Base-by-base conservation (phyloP, 1,140 invertebrate genomes). In the Harlomillsia oculata region DNA sequence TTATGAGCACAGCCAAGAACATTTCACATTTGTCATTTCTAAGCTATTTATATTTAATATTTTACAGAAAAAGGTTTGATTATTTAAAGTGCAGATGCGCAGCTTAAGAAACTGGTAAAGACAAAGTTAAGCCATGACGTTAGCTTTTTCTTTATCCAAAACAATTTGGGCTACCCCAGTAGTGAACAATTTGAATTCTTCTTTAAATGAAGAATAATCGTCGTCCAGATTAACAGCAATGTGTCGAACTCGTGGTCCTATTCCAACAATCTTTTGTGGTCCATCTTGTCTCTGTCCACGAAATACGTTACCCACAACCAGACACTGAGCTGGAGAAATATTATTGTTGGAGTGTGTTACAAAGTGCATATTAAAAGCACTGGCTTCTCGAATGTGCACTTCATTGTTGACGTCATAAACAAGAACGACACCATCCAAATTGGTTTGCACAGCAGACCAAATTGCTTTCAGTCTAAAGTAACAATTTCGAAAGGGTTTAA, bases 161-260 rank as follows among this genome's bases (percentile, higher is more conserved):
- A 61, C 48, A 26, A 57, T 43, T 54, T 65, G 59, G 26, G 63
- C 59, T 4, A 62, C 50, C 9, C 45, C 37, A 20, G 41, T 59
- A 16, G 59, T 26, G 41, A 56, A 65, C 30, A 53, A 34, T 16
- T 32, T 51, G 48, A 65, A 62, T 45, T 65, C 63, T 26, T 62
- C 59, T 37, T 53, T 13, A 5, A 65, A 28, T 5, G 52, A 55
- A 41, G 45, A 59, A 4, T 49, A 28, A 36, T 65, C 63, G 32
- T 65, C 63, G 29, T 65, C 63, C 11, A 65, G 23, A 39, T 65
- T 65, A 3, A 62, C 56, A 8, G 56, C 59, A 37, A 65, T 54
- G 29, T 65, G 59, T 13, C 53, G 48, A 26, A 50, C 46, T 32
- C 60, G 48, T 29, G 52, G 56, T 1, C 50, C 43, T 14, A 59